phyloP scores from a whole-genome alignment of 2,797 vertebrate species.

The Anguilla obscura region DNA sequence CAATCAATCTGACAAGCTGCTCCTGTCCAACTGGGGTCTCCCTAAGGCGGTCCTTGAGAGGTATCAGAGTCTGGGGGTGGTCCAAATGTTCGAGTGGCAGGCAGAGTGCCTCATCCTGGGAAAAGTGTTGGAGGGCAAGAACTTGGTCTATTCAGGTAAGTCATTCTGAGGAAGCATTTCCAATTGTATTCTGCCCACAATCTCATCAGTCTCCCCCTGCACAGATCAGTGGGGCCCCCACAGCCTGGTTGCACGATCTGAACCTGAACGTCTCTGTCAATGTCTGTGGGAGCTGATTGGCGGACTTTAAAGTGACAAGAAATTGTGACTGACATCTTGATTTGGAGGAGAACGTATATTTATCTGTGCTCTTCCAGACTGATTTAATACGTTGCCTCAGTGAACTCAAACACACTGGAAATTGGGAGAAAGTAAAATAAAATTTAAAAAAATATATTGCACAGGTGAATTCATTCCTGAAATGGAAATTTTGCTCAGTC shows the following conservation, averaged over 20 bases:
- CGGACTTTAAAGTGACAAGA: no score
- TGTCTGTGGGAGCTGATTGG: no score
- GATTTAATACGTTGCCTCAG: no score
- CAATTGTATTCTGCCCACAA: not conserved
- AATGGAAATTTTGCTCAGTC: not conserved
- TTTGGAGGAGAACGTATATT: no score
- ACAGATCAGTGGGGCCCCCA: no score
- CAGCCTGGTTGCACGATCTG: no score
- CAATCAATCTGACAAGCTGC: slow-evolving; percentile 79
- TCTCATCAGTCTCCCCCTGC: not conserved
- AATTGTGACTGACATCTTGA: no score
- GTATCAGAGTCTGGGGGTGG: slow-evolving; percentile 84
- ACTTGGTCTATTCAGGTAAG: slow-evolving; percentile 93
- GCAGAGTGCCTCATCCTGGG: slow-evolving; percentile 90
- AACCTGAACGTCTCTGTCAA: no score
- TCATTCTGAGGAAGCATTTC: not conserved
- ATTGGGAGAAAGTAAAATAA: no score
- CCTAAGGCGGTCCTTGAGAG: slow-evolving; percentile 83
- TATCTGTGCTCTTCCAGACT: no score
- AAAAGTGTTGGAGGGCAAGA: slow-evolving; percentile 86
- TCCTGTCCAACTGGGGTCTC: slow-evolving; percentile 90
- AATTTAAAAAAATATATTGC: no score
- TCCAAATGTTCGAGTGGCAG: slow-evolving; percentile 96
- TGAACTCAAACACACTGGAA: no score
- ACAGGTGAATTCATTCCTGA: not conserved